Conservation (phyloP, 2,888 invertebrate genomes). For the Parnassius glacialis region DNA sequence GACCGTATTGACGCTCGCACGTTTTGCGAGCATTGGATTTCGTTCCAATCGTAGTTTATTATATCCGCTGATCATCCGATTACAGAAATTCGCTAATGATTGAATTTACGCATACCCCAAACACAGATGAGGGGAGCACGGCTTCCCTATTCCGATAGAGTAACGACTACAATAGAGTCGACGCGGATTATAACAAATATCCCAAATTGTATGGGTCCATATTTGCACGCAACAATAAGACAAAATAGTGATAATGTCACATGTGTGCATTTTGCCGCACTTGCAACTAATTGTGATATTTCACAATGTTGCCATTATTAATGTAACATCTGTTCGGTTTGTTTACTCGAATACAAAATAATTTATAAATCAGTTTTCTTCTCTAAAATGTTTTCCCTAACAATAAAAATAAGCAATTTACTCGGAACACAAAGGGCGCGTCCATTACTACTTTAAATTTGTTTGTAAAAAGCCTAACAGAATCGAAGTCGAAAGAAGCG, state of each 20-base stretch:
- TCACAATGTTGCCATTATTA: conserved; percentile 65
- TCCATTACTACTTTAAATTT: conserved; percentile 21
- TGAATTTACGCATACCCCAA: conserved; percentile 49
- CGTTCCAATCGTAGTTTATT: conserved; percentile 27
- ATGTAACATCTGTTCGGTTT: conserved; percentile 64
- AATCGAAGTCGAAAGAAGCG: conserved; percentile 25
- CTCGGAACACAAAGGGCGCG: conserved; percentile 17
- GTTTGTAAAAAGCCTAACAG: conserved; percentile 21
- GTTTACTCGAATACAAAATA: conserved; percentile 14
- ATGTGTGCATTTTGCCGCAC: conserved; percentile 74
- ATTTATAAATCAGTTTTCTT: conserved; percentile 11
- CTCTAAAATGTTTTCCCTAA: conserved; percentile 7
- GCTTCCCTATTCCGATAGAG: conserved; percentile 55
- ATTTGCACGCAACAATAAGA: conserved; percentile 74
- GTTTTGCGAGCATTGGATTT: conserved; percentile 30
- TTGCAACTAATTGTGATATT: conserved; percentile 79
- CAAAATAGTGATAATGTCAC: conserved; percentile 76
- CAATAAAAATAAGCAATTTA: conserved; percentile 25
- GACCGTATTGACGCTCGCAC: conserved; percentile 46
- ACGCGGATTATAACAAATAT: conserved; percentile 77
- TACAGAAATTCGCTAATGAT: conserved; percentile 52
- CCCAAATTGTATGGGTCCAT: conserved; percentile 78
- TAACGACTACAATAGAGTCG: conserved; percentile 59
- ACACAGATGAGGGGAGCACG: conserved; percentile 52
- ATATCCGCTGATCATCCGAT: conserved; percentile 29